A percentile compares a stretch with the other conserved stretches of the same genome.
Evolutionary conservation across 2,113 vertebrate genomes (phyloP).

Genomic region (Atrichornis clamosus): DNA sequence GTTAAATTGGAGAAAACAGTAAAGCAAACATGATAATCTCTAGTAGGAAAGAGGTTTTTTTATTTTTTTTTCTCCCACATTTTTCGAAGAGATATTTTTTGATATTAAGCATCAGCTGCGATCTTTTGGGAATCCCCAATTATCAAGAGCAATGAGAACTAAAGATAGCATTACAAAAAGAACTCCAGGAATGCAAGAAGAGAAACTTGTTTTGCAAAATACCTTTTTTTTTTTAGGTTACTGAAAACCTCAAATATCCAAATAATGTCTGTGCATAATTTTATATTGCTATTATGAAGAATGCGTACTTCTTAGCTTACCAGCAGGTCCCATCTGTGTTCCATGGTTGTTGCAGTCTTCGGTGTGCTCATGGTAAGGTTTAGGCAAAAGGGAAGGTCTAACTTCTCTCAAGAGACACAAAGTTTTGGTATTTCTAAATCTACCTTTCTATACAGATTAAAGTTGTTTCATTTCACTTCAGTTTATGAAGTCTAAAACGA

Average conservation of each 20-base stretch:
- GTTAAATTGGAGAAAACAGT: neutral
- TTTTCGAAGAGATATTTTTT: neutral
- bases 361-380: neutral
- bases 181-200: neutral
- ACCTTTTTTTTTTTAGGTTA: neutral
- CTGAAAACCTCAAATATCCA: neutral
- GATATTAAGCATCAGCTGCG: neutral
- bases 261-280: neutral
- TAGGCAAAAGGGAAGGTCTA: neutral
- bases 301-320: neutral
- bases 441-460: neutral
- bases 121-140: neutral
- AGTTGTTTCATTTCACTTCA: neutral
- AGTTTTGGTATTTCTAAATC: neutral
- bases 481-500: neutral
- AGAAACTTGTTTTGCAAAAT: neutral
- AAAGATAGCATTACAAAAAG: neutral
- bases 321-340: neutral
- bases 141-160: neutral
- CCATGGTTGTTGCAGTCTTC: neutral
- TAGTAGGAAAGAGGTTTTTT: neutral
- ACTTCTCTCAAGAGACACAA: neutral
- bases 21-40: neutral
- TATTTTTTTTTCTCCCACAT: fast-evolving
- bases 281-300: neutral